Evolutionary conservation across 2,113 vertebrate genomes (phyloP).

Genomic region (Plectropomus leopardus): DNA sequence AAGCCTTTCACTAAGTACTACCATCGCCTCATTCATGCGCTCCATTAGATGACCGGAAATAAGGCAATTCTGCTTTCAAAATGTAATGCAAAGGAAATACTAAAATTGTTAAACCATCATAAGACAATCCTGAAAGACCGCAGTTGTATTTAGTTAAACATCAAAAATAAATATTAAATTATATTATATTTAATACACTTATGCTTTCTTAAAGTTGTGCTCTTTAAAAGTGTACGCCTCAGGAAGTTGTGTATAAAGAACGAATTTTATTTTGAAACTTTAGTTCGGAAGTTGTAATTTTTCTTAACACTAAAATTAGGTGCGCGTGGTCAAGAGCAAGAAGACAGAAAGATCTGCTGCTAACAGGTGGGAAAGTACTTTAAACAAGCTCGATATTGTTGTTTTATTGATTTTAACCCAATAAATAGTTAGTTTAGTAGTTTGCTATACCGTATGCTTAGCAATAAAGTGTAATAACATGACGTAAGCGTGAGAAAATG

Average conservation of each 20-base stretch:
- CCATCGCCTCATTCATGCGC: no score
- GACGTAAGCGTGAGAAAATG: accelerated
- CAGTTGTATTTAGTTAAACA: background rate
- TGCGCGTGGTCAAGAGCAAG: conserved; percentile 8
- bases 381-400: background rate
- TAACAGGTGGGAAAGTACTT: conserved; percentile 28
- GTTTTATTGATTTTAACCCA: background rate
- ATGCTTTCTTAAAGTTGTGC: no score
- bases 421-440: accelerated
- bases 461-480: background rate
- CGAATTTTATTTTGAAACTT: background rate
- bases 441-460: background rate
- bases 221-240: no score
- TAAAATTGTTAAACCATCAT: background rate
- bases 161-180: no score
- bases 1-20: background rate
- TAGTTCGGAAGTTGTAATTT: conserved; percentile 12
- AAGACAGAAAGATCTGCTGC: background rate
- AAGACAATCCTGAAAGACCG: background rate
- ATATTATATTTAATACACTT: background rate
- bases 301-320: background rate
- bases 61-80: background rate
- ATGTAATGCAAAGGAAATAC: accelerated
- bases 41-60: conserved; percentile 2
- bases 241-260: background rate